A percentile compares a stretch with the other conserved stretches of the same genome.
Conservation (phyloP, 2,113 vertebrate species). For the Rhegmatorhina hoffmannsi region DNA sequence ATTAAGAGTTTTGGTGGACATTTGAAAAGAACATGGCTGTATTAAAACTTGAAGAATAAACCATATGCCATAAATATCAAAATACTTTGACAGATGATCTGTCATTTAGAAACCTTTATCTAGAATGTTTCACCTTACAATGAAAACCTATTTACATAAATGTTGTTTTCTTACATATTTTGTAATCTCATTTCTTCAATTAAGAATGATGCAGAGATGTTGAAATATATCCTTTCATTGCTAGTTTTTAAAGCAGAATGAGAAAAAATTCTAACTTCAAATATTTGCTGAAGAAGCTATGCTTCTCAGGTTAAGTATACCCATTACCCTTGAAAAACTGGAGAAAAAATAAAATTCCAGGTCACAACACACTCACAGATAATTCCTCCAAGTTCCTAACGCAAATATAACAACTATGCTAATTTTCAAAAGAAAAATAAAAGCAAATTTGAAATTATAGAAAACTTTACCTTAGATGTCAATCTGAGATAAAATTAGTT, state of each 20-base stretch:
- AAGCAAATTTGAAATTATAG: not conserved
- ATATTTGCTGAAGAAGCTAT: not conserved
- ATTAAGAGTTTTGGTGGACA: not conserved
- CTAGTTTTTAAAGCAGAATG: not conserved
- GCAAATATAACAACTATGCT: fast-evolving
- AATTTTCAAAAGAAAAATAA: not conserved
- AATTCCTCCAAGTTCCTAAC: not conserved
- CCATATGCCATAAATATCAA: not conserved
- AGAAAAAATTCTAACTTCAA: not conserved
- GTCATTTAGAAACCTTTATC: not conserved
- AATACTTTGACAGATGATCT: not conserved
- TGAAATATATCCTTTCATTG: not conserved
- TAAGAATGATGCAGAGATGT: not conserved
- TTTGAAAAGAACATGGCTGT: not conserved
- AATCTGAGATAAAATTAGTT: not conserved
- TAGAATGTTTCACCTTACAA: not conserved
- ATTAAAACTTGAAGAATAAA: not conserved
- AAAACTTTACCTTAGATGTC: not conserved
- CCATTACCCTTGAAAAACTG: not conserved
- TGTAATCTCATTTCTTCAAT: not conserved
- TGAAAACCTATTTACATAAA: not conserved
- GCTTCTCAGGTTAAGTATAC: not conserved
- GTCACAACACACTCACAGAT: not conserved
- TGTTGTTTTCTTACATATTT: not conserved
- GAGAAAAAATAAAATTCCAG: not conserved